These are phyloP conservation scores for Gymnobelideus leadbeateri DNA, from an alignment of 2,113 vertebrate species.

Conservation along the genomic window DNA sequence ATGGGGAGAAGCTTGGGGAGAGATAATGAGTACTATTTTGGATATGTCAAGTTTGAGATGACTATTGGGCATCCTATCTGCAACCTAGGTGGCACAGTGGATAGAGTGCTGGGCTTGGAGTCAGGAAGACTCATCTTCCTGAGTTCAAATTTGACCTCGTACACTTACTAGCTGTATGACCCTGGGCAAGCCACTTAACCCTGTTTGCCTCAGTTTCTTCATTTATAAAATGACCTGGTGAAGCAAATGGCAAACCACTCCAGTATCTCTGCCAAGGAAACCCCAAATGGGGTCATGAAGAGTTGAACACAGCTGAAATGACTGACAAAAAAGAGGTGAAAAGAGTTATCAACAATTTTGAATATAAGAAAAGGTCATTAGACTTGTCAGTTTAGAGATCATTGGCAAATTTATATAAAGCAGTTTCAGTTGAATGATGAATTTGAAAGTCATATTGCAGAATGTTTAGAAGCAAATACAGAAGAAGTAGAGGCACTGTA, in stretches of 20 bases:
- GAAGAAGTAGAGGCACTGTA: background rate
- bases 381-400: background rate
- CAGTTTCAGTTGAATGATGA: background rate
- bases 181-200: too few species aligned
- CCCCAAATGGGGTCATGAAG: background rate
- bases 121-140: too few species aligned
- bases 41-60: background rate
- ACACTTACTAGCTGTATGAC: background rate
- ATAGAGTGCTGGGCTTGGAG: background rate
- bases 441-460: background rate
- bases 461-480: background rate
- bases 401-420: background rate
- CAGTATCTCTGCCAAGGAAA: background rate
- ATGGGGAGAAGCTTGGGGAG: background rate
- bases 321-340: too few species aligned
- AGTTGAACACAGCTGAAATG: too few species aligned
- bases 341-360: background rate
- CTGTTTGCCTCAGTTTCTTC: background rate
- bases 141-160: too few species aligned
- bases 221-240: background rate
- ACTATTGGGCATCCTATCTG: background rate
- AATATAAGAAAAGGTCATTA: too few species aligned
- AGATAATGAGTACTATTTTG: background rate
- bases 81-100: background rate
- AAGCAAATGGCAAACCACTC: background rate